These are phyloP conservation scores for Himantopus leucocephalus DNA, from an alignment of 2,113 vertebrate species.

Conservation along the genomic window DNA sequence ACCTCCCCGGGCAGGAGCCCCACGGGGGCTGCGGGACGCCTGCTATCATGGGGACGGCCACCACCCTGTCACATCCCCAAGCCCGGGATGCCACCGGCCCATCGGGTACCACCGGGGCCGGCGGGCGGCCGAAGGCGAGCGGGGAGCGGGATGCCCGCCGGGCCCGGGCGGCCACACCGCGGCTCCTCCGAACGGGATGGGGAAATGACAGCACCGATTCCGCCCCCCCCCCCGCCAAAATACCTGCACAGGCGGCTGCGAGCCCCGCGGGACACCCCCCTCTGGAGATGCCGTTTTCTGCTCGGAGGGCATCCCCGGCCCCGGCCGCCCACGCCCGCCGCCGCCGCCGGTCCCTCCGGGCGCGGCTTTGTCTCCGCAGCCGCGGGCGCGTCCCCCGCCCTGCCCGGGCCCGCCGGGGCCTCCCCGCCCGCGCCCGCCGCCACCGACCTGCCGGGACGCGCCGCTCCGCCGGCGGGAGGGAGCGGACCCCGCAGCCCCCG, in stretches of 20 bases:
- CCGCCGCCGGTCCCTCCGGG: background rate
- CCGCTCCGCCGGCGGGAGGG: background rate
- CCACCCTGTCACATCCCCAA: background rate
- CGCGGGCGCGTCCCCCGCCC: background rate
- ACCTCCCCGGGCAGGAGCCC: background rate
- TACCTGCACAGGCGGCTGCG: background rate
- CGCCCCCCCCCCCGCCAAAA: background rate
- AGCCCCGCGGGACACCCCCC: background rate
- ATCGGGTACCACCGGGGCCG: background rate
- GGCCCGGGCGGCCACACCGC: background rate
- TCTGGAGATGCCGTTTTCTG: background rate
- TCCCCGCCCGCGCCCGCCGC: background rate
- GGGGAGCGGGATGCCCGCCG: background rate
- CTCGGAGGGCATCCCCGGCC: background rate
- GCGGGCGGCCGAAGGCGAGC: background rate
- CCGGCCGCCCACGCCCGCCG: background rate
- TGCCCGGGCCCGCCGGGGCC: background rate
- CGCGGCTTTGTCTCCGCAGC: conserved; percentile 30
- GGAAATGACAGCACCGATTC: background rate
- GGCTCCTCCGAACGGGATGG: background rate
- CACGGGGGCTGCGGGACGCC: background rate
- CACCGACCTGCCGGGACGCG: background rate
- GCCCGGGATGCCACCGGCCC: background rate
- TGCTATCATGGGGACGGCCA: background rate
- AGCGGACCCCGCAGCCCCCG: too few species aligned